Base-by-base conservation (phyloP, 2,113 vertebrate genomes). In the Microtus ochrogaster region DNA sequence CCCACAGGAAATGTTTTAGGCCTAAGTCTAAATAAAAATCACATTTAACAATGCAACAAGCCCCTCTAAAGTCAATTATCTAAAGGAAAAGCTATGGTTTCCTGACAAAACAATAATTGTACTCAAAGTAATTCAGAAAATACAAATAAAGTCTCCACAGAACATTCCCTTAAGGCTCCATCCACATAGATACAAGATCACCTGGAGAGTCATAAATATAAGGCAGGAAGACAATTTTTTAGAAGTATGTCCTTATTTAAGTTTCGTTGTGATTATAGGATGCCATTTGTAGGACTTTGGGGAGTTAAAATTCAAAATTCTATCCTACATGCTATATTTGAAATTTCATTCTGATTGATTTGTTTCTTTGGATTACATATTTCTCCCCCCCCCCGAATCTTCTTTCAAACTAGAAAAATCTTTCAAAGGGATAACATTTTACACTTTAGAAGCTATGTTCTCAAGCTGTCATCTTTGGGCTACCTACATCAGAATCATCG, bases 21-120 rank as follows among this genome's bases (percentile, higher is more conserved):
- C 82, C 90, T 93, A 88, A 82, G 79, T 96, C 90, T 96, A 97
- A 97, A 96, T 94, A 96, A 97, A 97, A 97, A 95, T 94, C 73
- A 91, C 89, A 96, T 88, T 94, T 94, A 92, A 83, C 90, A 93
- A 96, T 88, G 83, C 84, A 97, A 94, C 88, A 93, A 89, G 83
- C 11, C 17, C 70, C 68, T 90, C 58, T 88, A 85, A 93, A 93
- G 76, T 96, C 87, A 94, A 92, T 97, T 96, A 96, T 93, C 94
- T 96, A 95, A 95, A 95, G 70, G 72, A 96, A 96, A 97, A 94
- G 73, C 90, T 96, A 95, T 81, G 77, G 83, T 95, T 95, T 97
- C 44, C 95, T 77, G 87, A 96, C 70, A 96, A 92, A 96, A 97
- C 65, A 96, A 92, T 96, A 95, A 97, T 96, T 70, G 84, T 52